A percentile compares a stretch with the other conserved stretches of the same genome.
phyloP scores from a whole-genome alignment of 2,113 vertebrate species.

The Phalacrocorax pelagicus region DNA sequence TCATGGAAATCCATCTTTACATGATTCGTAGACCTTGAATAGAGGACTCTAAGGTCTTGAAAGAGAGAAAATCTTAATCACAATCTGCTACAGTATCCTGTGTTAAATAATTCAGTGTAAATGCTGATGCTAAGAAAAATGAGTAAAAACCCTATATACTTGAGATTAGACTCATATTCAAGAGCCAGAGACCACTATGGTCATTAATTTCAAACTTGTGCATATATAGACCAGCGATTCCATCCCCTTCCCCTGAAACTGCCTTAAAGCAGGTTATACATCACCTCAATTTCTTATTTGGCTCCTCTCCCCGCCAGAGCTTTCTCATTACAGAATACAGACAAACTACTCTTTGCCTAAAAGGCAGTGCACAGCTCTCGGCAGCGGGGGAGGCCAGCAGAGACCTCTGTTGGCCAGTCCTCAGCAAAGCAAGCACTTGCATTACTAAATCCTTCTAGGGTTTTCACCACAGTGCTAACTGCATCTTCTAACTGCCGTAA shows the following conservation, averaged over 20 bases:
- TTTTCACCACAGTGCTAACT: neutral
- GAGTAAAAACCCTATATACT: neutral
- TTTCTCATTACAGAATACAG: neutral
- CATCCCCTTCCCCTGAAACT: neutral
- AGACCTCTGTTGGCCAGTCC: constrained; percentile 16
- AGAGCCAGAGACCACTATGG: neutral
- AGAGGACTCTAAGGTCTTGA: constrained; percentile 94
- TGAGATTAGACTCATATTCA: neutral
- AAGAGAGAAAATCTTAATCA: neutral
- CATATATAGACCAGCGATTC: neutral
- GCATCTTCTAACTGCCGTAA: neutral
- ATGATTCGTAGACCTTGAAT: constrained; percentile 98
- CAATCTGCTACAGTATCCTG: neutral
- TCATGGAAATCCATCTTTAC: constrained; percentile 77
- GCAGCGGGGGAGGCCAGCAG: neutral
- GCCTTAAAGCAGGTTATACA: neutral
- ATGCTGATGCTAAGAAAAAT: neutral
- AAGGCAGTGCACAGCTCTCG: neutral
- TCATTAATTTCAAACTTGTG: neutral
- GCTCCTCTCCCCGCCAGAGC: neutral
- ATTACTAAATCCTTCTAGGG: neutral
- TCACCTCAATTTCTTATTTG: neutral
- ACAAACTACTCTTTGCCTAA: neutral
- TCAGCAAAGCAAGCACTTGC: neutral
- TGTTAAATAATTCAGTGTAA: neutral